A percentile compares a stretch with the other conserved stretches of the same genome.
These are phyloP conservation scores for Chymomyza amoena DNA, from an alignment of 2,888 invertebrate species.

Conservation along the genomic window DNA sequence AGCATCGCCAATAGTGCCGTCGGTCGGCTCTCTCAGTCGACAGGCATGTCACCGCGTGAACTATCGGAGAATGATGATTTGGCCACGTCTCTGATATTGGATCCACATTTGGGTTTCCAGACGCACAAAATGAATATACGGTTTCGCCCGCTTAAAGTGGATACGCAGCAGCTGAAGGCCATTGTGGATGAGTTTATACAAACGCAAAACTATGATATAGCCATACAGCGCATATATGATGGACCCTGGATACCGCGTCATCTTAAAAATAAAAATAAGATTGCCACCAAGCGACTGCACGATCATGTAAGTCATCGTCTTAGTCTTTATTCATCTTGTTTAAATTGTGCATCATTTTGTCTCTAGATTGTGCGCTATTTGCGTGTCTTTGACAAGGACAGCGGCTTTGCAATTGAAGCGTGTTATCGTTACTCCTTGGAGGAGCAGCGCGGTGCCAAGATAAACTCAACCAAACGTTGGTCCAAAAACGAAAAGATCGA, in stretches of 20 bases:
- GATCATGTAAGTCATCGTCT: slow-evolving; percentile 87
- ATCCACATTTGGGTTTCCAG: slow-evolving; percentile 95
- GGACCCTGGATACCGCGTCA: slow-evolving; percentile 92
- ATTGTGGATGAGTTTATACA: slow-evolving; percentile 92
- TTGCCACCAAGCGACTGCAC: slow-evolving; percentile 90
- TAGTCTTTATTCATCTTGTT: not conserved
- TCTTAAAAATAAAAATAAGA: slow-evolving; percentile 85
- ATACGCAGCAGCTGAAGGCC: slow-evolving; percentile 88
- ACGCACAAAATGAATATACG: slow-evolving; percentile 98
- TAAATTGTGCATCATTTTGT: not conserved
- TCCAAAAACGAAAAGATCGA: slow-evolving; percentile 97
- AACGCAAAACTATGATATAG: slow-evolving; percentile 93
- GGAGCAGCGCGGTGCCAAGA: slow-evolving; percentile 96
- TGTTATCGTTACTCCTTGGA: slow-evolving; percentile 98
- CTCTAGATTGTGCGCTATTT: slow-evolving; percentile 94
- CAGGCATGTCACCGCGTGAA: slow-evolving; percentile 94
- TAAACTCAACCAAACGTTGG: slow-evolving; percentile 97
- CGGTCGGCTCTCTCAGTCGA: slow-evolving; percentile 81
- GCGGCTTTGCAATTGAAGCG: slow-evolving; percentile 96
- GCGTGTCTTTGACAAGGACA: slow-evolving; percentile 94
- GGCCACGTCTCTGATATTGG: slow-evolving; percentile 95
- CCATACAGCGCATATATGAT: slow-evolving; percentile 88
- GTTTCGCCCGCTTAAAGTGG: slow-evolving; percentile 90
- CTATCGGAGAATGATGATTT: slow-evolving; percentile 98
- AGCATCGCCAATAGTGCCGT: slow-evolving; percentile 56